These are phyloP conservation scores for Nerophis ophidion DNA, from an alignment of 2,113 vertebrate genomes.

Conservation along the genomic window DNA sequence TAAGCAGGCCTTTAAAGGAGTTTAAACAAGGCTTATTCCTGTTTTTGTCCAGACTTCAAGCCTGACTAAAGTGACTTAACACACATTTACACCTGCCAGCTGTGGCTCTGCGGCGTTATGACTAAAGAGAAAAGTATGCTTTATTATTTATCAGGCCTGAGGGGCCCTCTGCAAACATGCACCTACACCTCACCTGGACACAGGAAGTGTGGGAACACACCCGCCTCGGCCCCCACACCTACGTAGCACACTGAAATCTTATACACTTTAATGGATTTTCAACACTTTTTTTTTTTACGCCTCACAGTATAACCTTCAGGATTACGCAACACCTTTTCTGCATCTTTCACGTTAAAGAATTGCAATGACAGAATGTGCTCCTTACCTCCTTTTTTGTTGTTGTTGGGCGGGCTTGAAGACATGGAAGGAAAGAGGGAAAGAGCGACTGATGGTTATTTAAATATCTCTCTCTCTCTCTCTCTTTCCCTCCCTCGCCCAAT, in stretches of 20 bases:
- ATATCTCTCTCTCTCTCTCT: slow-evolving; percentile 21
- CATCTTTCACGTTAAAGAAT: neutral
- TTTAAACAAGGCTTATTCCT: too few relatives aligned
- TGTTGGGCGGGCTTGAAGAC: slow-evolving; percentile 22
- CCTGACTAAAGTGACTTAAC: neutral
- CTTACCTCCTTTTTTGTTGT: slow-evolving; percentile 46
- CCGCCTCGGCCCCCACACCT: neutral
- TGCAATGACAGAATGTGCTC: slow-evolving; percentile 4
- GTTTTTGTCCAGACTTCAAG: neutral
- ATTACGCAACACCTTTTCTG: neutral
- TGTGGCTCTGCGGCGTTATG: slow-evolving; percentile 10
- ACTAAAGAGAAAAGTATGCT: slow-evolving; percentile 39
- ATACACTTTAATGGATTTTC: too few relatives aligned
- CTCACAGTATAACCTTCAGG: too few relatives aligned
- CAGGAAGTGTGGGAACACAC: slow-evolving; percentile 5
- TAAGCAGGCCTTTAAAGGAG: too few relatives aligned
- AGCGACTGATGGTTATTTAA: slow-evolving; percentile 28
- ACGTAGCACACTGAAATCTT: neutral
- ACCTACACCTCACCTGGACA: slow-evolving; percentile 25
- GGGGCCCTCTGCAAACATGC: neutral
- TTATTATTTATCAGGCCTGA: neutral
- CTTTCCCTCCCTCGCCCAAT: slow-evolving; percentile 15
- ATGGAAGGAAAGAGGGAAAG: slow-evolving; percentile 29
- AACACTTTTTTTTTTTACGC: too few relatives aligned
- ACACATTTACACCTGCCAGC: neutral